phyloP scores from a whole-genome alignment of 2,797 vertebrate genomes.

The Salmo trutta region DNA sequence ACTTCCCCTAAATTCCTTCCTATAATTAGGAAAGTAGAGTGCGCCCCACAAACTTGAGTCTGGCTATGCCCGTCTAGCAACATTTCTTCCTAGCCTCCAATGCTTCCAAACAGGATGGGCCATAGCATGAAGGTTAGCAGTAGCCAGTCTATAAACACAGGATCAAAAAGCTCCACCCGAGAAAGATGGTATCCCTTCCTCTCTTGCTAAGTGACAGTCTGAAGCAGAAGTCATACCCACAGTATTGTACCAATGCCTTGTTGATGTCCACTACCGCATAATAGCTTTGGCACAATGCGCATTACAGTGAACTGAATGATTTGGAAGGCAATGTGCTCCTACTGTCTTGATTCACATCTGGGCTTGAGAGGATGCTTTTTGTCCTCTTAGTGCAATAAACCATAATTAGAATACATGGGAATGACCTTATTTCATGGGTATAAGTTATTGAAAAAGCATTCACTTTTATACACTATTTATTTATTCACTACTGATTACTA shows the following conservation, averaged over 20 bases:
- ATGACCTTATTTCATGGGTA: background rate
- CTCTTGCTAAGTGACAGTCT: background rate
- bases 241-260: background rate
- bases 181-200: background rate
- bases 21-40: background rate
- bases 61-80: background rate
- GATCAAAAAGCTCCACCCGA: background rate
- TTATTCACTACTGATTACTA: background rate
- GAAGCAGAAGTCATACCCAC: background rate
- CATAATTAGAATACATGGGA: background rate
- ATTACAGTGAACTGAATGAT: background rate
- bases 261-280: background rate
- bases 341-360: background rate
- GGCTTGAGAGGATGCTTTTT: background rate
- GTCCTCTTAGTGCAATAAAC: background rate
- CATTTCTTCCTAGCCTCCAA: background rate
- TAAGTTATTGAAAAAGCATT: background rate
- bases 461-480: background rate
- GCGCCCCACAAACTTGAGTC: background rate
- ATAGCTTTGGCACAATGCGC: background rate
- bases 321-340: background rate
- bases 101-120: background rate
- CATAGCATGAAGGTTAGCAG: slow-evolving; percentile 2
- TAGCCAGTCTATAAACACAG: background rate
- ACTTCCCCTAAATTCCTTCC: background rate